Conservation (phyloP, 2,888 invertebrate genomes). For the Vannuccia rotundouncinata region DNA sequence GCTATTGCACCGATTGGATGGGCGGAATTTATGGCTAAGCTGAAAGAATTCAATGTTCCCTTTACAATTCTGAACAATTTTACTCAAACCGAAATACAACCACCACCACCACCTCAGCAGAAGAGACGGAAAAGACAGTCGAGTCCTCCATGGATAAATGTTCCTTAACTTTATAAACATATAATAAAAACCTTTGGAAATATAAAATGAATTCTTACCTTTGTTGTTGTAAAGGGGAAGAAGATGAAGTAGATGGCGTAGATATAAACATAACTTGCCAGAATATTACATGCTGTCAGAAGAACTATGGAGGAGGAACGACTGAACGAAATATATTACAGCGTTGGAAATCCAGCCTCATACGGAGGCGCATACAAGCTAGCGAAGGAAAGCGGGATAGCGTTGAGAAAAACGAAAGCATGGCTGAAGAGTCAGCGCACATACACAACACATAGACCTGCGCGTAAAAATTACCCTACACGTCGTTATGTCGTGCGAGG, state of each 20-base stretch:
- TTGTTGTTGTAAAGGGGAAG: not conserved
- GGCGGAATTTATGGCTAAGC: too few relatives aligned
- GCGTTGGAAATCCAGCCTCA: not conserved
- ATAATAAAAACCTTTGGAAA: too few relatives aligned
- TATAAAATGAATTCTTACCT: too few relatives aligned
- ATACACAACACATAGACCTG: constrained; percentile 42
- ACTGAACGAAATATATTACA: not conserved
- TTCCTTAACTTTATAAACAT: too few relatives aligned
- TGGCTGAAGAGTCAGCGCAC: constrained; percentile 40
- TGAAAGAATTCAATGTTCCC: too few relatives aligned
- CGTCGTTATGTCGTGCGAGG: constrained; percentile 41
- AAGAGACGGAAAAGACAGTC: too few relatives aligned
- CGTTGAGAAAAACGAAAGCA: not conserved
- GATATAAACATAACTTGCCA: not conserved
- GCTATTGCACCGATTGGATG: too few relatives aligned
- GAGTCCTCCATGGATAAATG: too few relatives aligned
- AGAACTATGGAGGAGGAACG: not conserved
- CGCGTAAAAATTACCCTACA: constrained; percentile 31
- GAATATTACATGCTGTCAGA: not conserved
- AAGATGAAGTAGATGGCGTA: not conserved
- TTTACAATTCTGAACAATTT: too few relatives aligned
- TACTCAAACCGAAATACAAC: too few relatives aligned
- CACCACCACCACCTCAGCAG: too few relatives aligned
- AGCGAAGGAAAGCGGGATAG: not conserved
- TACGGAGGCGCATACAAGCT: not conserved